Evolutionary conservation across 2,888 invertebrate species (phyloP).

Genomic region (Philereme vetulata): DNA sequence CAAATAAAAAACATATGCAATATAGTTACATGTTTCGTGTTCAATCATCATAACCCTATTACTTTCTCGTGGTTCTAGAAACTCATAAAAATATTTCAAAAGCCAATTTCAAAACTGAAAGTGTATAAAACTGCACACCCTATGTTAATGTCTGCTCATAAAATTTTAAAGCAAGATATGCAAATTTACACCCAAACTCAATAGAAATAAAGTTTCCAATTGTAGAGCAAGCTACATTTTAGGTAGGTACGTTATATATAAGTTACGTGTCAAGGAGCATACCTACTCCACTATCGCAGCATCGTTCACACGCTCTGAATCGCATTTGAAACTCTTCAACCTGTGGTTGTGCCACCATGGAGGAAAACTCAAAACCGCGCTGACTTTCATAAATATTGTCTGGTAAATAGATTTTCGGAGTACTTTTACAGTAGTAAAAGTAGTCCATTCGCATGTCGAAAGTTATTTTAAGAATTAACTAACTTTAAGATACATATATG

Average conservation of each 20-base stretch:
- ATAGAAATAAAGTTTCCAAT: constrained; percentile 9
- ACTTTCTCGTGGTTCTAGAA: too few species aligned
- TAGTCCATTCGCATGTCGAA: too few species aligned
- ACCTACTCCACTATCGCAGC: constrained; percentile 39
- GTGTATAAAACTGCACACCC: too few species aligned
- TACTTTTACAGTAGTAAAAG: neutral
- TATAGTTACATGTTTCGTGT: too few species aligned
- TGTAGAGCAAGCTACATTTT: constrained; percentile 17
- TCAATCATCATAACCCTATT: too few species aligned
- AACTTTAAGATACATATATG: too few species aligned
- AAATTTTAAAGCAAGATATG: neutral
- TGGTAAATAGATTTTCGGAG: constrained; percentile 26
- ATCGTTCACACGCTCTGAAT: constrained; percentile 72
- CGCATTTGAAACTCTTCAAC: constrained; percentile 39
- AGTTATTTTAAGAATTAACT: too few species aligned
- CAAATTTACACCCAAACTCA: constrained; percentile 2
- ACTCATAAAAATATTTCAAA: too few species aligned
- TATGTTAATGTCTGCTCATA: neutral
- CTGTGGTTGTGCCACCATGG: constrained; percentile 44
- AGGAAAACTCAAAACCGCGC: constrained; percentile 43
- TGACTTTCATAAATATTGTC: constrained; percentile 48
- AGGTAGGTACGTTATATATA: constrained; percentile 2
- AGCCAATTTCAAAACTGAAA: too few species aligned
- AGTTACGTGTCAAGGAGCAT: constrained; percentile 36
- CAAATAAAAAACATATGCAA: neutral